These are phyloP conservation scores for Galago senegalensis DNA, from an alignment of 2,797 vertebrate species.

Conservation along the genomic window DNA sequence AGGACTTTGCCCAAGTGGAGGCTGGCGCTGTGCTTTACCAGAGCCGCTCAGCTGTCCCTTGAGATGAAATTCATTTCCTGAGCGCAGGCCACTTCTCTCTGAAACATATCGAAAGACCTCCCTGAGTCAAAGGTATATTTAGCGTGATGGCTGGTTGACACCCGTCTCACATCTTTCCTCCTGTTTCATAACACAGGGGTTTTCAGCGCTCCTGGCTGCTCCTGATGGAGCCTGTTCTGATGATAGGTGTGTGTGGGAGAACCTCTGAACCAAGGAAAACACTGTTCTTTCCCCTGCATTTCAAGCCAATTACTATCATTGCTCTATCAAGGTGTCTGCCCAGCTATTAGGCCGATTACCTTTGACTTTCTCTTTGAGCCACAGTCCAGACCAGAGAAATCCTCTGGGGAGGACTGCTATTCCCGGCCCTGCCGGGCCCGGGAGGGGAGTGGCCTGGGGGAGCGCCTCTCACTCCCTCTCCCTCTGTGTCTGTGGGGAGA, in stretches of 20 bases:
- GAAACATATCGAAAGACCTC: constrained; percentile 69
- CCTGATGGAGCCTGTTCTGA: constrained; percentile 81
- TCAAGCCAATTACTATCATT: constrained; percentile 90
- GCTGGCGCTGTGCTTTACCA: fast-evolving
- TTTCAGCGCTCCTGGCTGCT: constrained; percentile 78
- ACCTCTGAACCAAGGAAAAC: constrained; percentile 84
- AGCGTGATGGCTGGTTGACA: constrained; percentile 78
- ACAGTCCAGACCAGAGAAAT: constrained; percentile 66
- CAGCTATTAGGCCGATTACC: constrained; percentile 87
- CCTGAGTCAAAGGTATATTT: constrained; percentile 80
- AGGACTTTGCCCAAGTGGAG: background rate
- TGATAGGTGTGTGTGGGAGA: constrained; percentile 82
- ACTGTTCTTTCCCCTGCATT: constrained; percentile 86
- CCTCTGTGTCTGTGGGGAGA: background rate
- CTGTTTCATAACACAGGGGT: constrained; percentile 77
- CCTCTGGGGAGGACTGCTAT: constrained; percentile 62
- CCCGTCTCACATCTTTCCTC: constrained; percentile 72
- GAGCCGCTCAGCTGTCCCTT: constrained; percentile 39
- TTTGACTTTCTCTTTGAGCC: constrained; percentile 84
- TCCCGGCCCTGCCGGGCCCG: background rate
- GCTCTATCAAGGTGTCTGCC: constrained; percentile 86
- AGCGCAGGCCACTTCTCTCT: constrained; percentile 78
- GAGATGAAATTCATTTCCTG: constrained; percentile 72
- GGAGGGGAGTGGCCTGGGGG: background rate
- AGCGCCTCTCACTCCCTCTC: background rate